Evolutionary conservation across 37 sponge, comb jelly and placozoan genomes (phyloP).

Genomic region (Halisarca cf. caerulea): DNA sequence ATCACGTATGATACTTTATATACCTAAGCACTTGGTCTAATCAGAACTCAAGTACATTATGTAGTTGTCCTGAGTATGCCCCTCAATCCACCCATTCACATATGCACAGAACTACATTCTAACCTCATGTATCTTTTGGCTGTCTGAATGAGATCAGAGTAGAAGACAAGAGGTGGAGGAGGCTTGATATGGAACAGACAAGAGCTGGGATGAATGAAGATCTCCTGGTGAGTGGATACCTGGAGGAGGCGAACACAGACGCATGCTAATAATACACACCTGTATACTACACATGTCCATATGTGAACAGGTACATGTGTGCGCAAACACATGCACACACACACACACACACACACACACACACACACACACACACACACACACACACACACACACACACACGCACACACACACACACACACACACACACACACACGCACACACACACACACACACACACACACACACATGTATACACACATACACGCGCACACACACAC

Average conservation of each 20-base stretch:
- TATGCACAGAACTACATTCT: no score
- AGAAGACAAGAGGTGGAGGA: constrained; percentile 66
- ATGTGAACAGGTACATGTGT: not conserved
- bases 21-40: no score
- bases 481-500: not conserved
- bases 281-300: not conserved
- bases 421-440: constrained; percentile 5
- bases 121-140: constrained; percentile 93
- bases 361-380: constrained; percentile 6
- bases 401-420: constrained; percentile 6
- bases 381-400: constrained; percentile 1
- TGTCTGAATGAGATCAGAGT: constrained; percentile 81
- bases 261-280: not conserved
- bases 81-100: no score
- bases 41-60: no score
- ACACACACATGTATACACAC: not conserved
- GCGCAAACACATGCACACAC: not conserved
- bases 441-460: not conserved
- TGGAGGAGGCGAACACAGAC: constrained; percentile 1
- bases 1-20: no score
- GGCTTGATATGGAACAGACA: constrained; percentile 75
- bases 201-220: constrained; percentile 87
- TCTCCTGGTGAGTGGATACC: constrained; percentile 66
- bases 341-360: constrained; percentile 6
- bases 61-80: no score